Base-by-base conservation (phyloP, 2,113 vertebrate genomes). In the Vicugna pacos region DNA sequence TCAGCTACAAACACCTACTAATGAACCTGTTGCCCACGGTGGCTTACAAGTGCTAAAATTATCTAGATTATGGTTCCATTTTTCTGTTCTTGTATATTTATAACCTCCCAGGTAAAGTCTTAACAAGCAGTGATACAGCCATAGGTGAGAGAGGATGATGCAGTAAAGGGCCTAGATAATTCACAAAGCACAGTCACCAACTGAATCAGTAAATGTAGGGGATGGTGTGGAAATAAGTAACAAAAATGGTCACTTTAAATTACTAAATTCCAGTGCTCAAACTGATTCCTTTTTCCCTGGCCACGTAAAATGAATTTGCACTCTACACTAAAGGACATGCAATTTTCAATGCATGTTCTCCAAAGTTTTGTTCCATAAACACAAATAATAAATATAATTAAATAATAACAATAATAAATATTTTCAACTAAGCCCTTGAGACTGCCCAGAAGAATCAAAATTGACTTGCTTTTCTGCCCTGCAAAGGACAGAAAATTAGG, bases 331-430 rank as follows among this genome's bases (percentile, higher is more conserved):
- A 86, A 95, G n/a, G 17, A 52, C 15, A 52, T 28, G 38, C 19
- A 79, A 54, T 70, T 95, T 95, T 93, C 38, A 93, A 22, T 50
- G 52, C 20, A 30, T 54, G 11, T 42, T 91, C 70, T 86, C n/a
- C 38, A 58, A 94, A 82, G 64, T 89, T 82, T 32, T 83, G 13
- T 83, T 91, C 22, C 35, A 82, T 17, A 92, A 17, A 28, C 8
- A 91, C 65, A 73, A 95, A 32, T 85, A 93, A 72, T 83, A 93
- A 84, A 73, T 84, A 64, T 42, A 97, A 95, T 85, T 91, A 94
- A 94, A 85, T 70, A 72, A 62, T 79, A 94, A 56, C n/a, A 77
- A 69, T 64, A 87, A 73, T 85, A 90, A 94, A 48, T 58, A 90
- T 15, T 93, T 87, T 73, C 65, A 58, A 58, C 58, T 92, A 89